These are phyloP conservation scores for Pipa parva DNA, from an alignment of 2,113 vertebrate species.

Conservation along the genomic window DNA sequence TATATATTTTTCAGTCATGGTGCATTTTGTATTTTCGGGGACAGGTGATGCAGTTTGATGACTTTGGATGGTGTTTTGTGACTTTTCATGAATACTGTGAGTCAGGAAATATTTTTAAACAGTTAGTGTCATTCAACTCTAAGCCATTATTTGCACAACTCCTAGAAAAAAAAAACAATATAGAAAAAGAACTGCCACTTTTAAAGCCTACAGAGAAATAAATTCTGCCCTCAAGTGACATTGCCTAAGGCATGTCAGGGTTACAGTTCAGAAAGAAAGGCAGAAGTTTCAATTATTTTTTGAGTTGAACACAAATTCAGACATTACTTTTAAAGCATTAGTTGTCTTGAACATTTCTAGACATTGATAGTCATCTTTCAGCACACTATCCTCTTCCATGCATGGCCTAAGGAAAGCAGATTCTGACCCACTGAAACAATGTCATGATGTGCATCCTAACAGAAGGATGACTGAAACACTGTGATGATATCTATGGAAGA, in stretches of 20 bases:
- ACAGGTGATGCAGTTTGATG: too few relatives aligned
- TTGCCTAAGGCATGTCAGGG: neutral
- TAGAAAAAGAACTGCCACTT: neutral
- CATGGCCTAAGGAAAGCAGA: slow-evolving; percentile 49
- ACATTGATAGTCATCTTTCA: slow-evolving; percentile 42
- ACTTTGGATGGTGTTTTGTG: too few relatives aligned
- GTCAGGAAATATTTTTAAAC: neutral
- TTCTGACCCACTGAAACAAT: slow-evolving; percentile 39
- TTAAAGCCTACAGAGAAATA: slow-evolving; percentile 21
- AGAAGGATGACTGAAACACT: neutral
- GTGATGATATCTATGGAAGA: too few relatives aligned
- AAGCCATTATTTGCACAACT: neutral
- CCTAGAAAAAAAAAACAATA: slow-evolving; percentile 3
- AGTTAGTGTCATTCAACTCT: neutral
- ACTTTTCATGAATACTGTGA: neutral
- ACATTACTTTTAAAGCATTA: slow-evolving; percentile 33
- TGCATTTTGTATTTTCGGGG: too few relatives aligned
- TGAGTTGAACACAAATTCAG: neutral
- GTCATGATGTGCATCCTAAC: neutral
- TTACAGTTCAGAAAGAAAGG: slow-evolving; percentile 12
- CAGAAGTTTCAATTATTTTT: neutral
- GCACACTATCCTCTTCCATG: slow-evolving; percentile 43
- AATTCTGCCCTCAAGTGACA: neutral
- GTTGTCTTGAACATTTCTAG: slow-evolving; percentile 10
- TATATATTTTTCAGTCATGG: too few relatives aligned